Evolutionary conservation across 2,888 invertebrate species (phyloP).

Genomic region (Drosophila lutescens): DNA sequence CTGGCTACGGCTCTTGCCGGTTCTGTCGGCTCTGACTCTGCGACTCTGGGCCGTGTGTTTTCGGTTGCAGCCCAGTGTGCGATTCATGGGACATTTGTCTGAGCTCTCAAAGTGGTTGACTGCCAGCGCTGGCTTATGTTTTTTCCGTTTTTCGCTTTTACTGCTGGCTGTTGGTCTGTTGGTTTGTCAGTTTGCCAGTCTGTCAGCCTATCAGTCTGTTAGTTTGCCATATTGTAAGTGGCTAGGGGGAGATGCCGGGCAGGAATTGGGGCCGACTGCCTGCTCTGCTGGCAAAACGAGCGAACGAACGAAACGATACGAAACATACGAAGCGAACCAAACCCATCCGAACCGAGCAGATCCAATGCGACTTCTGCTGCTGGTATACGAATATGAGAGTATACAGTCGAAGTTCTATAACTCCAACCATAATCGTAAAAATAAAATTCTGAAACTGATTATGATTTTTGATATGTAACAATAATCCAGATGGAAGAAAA

Average conservation of each 20-base stretch:
- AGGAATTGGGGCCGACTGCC: constrained; percentile 15
- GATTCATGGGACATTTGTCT: constrained; percentile 52
- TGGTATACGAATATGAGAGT: constrained; percentile 30
- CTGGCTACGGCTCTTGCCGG: constrained; percentile 8
- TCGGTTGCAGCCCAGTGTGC: constrained; percentile 40
- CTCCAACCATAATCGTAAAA: background rate
- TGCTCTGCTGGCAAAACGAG: constrained; percentile 37
- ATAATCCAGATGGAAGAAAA: too few species aligned
- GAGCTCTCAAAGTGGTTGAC: constrained; percentile 48
- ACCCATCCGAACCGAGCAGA: constrained; percentile 34
- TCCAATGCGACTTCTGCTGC: constrained; percentile 40
- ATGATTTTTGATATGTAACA: background rate
- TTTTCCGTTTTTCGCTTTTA: constrained; percentile 27
- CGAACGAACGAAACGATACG: constrained; percentile 5
- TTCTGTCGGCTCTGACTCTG: constrained; percentile 12
- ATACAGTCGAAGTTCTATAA: constrained; percentile 28
- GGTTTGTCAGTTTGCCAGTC: constrained; percentile 12
- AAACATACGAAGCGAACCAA: constrained; percentile 24
- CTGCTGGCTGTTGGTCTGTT: constrained; percentile 30
- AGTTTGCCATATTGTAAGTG: constrained; percentile 33
- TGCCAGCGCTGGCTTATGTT: constrained; percentile 32
- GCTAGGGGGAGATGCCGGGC: constrained; percentile 17
- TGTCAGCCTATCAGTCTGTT: constrained; percentile 32
- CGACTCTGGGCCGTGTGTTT: constrained; percentile 22
- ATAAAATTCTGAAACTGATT: background rate